These are phyloP conservation scores for Pelobates fuscus DNA, from an alignment of 2,113 vertebrate species.

Conservation along the genomic window DNA sequence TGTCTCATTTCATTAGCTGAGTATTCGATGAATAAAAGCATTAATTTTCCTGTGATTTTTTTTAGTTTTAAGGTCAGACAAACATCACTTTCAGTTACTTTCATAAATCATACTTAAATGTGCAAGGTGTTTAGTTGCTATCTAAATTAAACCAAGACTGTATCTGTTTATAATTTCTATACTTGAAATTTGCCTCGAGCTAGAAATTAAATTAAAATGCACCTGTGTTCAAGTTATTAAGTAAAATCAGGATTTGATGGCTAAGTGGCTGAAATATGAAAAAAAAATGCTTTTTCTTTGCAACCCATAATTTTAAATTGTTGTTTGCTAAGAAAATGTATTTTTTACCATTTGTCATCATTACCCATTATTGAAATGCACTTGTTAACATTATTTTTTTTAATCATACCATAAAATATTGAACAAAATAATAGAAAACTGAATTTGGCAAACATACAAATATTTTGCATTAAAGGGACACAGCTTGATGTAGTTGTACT, in stretches of 20 bases:
- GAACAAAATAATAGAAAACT: too few relatives aligned
- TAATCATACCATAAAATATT: too few relatives aligned
- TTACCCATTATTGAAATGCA: too few relatives aligned
- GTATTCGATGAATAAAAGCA: slow-evolving; percentile 33
- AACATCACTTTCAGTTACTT: slow-evolving; percentile 22
- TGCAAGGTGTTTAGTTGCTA: not conserved
- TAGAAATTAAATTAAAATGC: slow-evolving; percentile 9
- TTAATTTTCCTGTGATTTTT: not conserved
- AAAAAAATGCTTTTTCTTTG: not conserved
- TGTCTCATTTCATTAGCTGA: slow-evolving; percentile 39
- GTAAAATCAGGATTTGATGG: not conserved
- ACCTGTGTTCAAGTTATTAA: slow-evolving; percentile 9
- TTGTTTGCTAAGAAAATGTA: not conserved
- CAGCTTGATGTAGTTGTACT: too few relatives aligned
- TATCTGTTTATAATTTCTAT: not conserved
- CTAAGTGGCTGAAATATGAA: not conserved
- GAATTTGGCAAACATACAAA: too few relatives aligned
- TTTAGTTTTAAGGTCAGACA: slow-evolving; percentile 1
- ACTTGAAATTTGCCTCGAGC: not conserved
- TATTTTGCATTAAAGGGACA: too few relatives aligned
- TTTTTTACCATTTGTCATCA: not conserved
- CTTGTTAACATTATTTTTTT: too few relatives aligned
- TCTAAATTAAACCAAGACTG: not conserved
- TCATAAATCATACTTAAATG: slow-evolving; percentile 15
- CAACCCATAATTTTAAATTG: not conserved